Evolutionary conservation across 2,113 vertebrate genomes (phyloP).

Genomic region (Serinus canaria): DNA sequence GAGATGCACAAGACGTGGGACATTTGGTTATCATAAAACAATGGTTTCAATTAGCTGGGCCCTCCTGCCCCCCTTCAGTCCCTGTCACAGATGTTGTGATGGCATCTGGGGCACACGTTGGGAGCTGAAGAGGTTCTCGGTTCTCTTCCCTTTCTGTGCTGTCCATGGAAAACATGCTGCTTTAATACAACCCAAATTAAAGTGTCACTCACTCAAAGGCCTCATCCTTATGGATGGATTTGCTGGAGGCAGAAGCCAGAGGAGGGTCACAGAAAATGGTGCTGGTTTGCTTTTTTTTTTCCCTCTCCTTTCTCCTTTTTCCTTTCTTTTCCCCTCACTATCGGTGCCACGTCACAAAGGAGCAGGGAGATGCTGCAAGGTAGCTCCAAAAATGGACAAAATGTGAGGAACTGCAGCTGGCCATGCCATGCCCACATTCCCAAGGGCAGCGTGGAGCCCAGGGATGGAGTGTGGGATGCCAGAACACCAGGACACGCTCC

Average conservation of each 20-base stretch:
- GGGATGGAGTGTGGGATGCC: background rate
- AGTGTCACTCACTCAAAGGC: background rate
- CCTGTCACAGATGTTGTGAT: background rate
- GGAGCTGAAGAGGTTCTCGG: background rate
- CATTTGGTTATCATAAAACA: slow-evolving; percentile 27
- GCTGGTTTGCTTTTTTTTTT: background rate
- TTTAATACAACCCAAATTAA: slow-evolving; percentile 33
- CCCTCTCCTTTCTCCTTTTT: background rate
- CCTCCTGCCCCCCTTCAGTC: background rate
- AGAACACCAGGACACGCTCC: background rate
- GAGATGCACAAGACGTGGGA: slow-evolving; percentile 26
- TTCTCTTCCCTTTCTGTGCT: background rate
- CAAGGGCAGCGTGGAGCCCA: rapidly evolving
- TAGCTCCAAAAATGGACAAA: background rate
- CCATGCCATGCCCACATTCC: rapidly evolving
- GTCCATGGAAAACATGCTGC: background rate
- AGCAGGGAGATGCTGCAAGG: background rate
- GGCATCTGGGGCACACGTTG: slow-evolving; percentile 22
- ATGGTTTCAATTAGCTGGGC: slow-evolving; percentile 13
- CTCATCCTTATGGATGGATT: background rate
- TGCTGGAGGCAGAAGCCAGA: background rate
- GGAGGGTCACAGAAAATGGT: background rate
- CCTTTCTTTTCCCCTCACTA: background rate
- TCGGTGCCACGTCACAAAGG: background rate
- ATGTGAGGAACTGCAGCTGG: too few relatives aligned